Base-by-base conservation (phyloP, 2,113 vertebrate genomes). In the Sporophila hypoxantha region DNA sequence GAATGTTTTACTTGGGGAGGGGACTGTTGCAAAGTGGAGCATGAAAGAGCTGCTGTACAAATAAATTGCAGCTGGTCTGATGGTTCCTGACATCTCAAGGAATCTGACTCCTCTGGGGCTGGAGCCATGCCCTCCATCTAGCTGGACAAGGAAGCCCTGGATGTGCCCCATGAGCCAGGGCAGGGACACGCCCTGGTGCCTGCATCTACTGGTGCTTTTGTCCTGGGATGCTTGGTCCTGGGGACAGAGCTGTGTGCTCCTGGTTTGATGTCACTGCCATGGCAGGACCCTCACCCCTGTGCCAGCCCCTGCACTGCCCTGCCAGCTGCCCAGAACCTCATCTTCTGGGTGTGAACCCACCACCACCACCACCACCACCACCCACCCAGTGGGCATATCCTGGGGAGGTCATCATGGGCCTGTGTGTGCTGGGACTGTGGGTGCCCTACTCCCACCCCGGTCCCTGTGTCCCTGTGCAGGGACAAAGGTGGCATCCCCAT, bases 321-420 rank as follows among this genome's bases (percentile, higher is more conserved):
- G 65, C 17, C 57, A 69, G 78, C 78, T 69, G 61, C 12, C 34
- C 81, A 78, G 74, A 60, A 32, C 23, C 21, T 46, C 11, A 5
- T 76, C 19, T 65, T 60, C 18, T 50, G 42, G 8, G 8, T 65
- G 13, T 47, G 46, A 84, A 53, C 34, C 23, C 41, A 60, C 42
- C 80, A 74, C 27, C 20, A 53, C 15, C 26, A 81, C 57, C 74
- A 53, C 37, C 80, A 74, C 27, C 20, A 53, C 15, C 26, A 83
- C 57, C 74, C 37, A 53, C 39, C 29, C n/a, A 21, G 2, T 3
- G 44, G 30, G 15, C 37, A 65, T 2, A 7, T 66, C 27, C 25
- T 0, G 0, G 18, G 46, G 56, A 70, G 42, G 34, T 69, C 3
- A 4, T 50, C 7, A 0, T 29, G 53, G 3, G 4, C 22, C 76